A percentile compares a stretch with the other conserved stretches of the same genome.
Conservation (phyloP, 2,888 invertebrate genomes). For the Drosophila paracracens region DNA sequence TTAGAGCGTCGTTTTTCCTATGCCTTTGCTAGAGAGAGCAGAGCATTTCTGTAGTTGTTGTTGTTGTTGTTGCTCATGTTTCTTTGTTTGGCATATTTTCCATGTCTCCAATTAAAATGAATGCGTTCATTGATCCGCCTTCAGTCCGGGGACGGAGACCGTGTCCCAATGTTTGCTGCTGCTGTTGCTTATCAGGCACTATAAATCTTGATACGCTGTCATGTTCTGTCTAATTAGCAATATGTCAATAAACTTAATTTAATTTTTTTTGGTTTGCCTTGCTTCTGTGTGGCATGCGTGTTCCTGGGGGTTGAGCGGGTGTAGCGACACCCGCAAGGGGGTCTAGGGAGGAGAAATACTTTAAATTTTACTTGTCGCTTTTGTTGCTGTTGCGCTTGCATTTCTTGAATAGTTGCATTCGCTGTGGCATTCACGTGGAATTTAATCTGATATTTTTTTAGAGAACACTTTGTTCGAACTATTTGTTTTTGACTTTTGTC, state of each 20-base stretch:
- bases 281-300: constrained; percentile 47
- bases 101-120: constrained; percentile 82
- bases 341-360: constrained; percentile 19
- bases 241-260: constrained; percentile 84
- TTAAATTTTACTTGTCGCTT: constrained; percentile 36
- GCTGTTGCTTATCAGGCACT: constrained; percentile 71
- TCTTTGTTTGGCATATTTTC: constrained; percentile 77
- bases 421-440: constrained; percentile 32
- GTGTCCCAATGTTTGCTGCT: constrained; percentile 33
- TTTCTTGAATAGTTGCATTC: constrained; percentile 47
- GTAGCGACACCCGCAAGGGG: neutral
- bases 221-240: constrained; percentile 84
- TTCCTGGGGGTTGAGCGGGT: constrained; percentile 19
- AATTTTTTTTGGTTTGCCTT: constrained; percentile 60
- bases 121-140: constrained; percentile 79
- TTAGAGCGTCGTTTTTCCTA: constrained; percentile 64
- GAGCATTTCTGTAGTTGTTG: constrained; percentile 19
- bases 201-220: constrained; percentile 84
- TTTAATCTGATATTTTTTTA: constrained; percentile 26
- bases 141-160: neutral
- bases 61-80: constrained; percentile 30
- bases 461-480: constrained; percentile 11
- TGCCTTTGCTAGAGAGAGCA: constrained; percentile 36
- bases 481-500: constrained; percentile 11
- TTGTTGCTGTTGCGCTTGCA: constrained; percentile 32